Percentiles rank a stretch among this genome's conserved stretches.
Evolutionary conservation across 2,888 invertebrate species (phyloP).

Genomic region (Scaptomyza cyrtandrae): DNA sequence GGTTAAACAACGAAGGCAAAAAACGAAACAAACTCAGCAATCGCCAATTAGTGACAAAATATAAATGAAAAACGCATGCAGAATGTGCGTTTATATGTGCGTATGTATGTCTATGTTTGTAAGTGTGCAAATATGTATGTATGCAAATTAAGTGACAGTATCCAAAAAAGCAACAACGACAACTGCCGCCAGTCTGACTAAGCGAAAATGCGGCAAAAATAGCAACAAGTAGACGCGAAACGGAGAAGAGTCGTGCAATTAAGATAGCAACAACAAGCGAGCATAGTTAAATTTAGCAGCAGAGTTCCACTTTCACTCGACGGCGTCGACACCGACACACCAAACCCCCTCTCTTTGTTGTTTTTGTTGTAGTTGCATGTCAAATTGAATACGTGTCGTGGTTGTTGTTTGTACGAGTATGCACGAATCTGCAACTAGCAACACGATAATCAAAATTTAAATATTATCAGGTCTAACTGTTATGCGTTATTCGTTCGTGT

Average conservation of each 20-base stretch:
- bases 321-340: constrained; percentile 47
- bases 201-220: constrained; percentile 70
- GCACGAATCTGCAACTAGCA: constrained; percentile 43
- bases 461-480: constrained; percentile 7
- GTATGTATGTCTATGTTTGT: constrained; percentile 25
- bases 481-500: too few species aligned
- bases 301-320: constrained; percentile 81
- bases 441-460: constrained; percentile 25
- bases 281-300: constrained; percentile 80
- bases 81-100: constrained; percentile 9
- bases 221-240: constrained; percentile 74
- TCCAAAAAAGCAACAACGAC: constrained; percentile 50
- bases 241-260: constrained; percentile 70
- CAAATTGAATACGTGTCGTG: constrained; percentile 50
- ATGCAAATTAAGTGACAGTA: constrained; percentile 66
- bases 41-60: constrained; percentile 78
- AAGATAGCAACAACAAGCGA: constrained; percentile 63
- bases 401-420: constrained; percentile 30
- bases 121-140: constrained; percentile 51
- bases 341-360: constrained; percentile 22
- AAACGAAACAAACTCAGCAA: constrained; percentile 55
- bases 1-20: constrained; percentile 52
- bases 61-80: constrained; percentile 67
- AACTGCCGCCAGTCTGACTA: constrained; percentile 75
- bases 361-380: constrained; percentile 37